Evolutionary conservation across 64 coral and sea anemone genomes (phyloP), one percentile per base, ranked within the genome.

Genomic region (Acropora tenuis): DNA sequence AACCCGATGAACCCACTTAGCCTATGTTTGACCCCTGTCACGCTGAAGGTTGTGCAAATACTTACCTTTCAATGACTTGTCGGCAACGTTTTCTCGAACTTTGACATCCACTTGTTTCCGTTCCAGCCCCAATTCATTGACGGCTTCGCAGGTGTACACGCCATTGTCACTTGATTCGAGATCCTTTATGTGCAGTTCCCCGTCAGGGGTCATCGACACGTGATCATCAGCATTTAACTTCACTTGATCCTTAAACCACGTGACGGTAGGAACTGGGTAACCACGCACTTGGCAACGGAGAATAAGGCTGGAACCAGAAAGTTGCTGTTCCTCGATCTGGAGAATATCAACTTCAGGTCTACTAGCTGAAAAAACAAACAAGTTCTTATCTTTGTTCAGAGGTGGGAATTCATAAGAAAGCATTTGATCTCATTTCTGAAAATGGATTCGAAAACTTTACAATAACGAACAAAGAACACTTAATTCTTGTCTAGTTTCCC

Each of bases 251-350:
- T 89, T 89, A n/a, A 6, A 67, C 87, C 87, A 89, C 87, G 75
- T 66, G 58, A 89, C 18, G 6, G 43, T 18, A 49, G 87, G 75
- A 67, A 67, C 75, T n/a, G 87, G 87, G 75, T 79, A 89, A 68
- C 87, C 87, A 47, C 61, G 87, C 47, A 69, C 74, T 50, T 44
- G 75, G 20, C 87, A 89, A 40, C 15, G 42, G 18, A 89, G 77
- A 69, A 75, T 89, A 20, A 89, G 87, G 69, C 8, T 79, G 17
- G 75, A 89, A 66, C 76, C 87, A 3, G 87, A 41, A n/a, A 48
- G 18, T 42, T 47, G 63, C 2, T 78, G n/a, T 40, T 79, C n/a
- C 2, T 89, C 45, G n/a, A 49, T 69, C 47, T 89, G 42, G 1
- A 50, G 6, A 16, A 89, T 89, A 59, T 9, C 45, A 68, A 78